A percentile compares a stretch with the other conserved stretches of the same genome.
These are phyloP conservation scores for Nyctereutes procyonoides DNA, from an alignment of 2,113 vertebrate genomes.

Conservation along the genomic window DNA sequence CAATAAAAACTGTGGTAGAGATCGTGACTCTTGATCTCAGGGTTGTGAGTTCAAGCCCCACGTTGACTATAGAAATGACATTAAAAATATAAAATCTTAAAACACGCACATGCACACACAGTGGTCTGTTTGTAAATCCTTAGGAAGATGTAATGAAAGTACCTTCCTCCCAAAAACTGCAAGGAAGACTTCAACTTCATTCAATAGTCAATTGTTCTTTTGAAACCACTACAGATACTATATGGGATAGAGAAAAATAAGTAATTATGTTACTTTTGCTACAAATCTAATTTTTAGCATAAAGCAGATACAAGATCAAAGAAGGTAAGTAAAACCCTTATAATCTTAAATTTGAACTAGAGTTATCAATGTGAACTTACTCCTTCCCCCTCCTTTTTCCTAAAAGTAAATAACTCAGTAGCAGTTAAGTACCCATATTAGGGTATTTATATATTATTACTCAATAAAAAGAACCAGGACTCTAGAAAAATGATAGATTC, in stretches of 20 bases:
- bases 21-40: not conserved
- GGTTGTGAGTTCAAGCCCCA: not conserved
- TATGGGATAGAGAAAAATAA: slow-evolving; percentile 32
- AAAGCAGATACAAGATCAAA: slow-evolving; percentile 1
- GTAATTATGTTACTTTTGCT: slow-evolving; percentile 34
- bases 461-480: slow-evolving; percentile 24
- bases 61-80: not conserved
- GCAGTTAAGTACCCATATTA: not conserved
- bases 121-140: not conserved
- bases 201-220: not conserved
- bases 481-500: slow-evolving; percentile 44
- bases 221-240: slow-evolving; percentile 33
- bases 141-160: not conserved
- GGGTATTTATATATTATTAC: slow-evolving; percentile 29
- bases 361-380: slow-evolving; percentile 54
- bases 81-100: not conserved
- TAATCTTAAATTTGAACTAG: slow-evolving; percentile 35
- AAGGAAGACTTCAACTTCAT: slow-evolving; percentile 46
- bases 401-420: slow-evolving; percentile 36
- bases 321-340: not conserved
- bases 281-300: slow-evolving; percentile 53
- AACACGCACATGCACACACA: not conserved
- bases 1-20: not conserved
- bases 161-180: not conserved
- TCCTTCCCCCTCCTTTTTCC: not conserved